Base-by-base conservation (phyloP, 2,113 vertebrate species). In the Antennarius striatus region DNA sequence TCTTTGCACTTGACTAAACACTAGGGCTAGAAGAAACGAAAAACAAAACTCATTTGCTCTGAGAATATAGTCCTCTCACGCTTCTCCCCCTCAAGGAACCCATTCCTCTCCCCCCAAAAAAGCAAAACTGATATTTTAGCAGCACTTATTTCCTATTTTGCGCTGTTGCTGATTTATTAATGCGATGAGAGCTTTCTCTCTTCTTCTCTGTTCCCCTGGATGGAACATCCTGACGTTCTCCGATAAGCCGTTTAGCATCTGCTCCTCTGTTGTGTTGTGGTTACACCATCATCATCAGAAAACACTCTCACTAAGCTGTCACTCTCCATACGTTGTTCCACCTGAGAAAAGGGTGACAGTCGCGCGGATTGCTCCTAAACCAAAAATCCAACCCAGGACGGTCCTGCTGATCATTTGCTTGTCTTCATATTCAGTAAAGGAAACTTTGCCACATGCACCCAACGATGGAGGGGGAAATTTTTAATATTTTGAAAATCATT, bases 1-100 rank as follows among this genome's bases (percentile, higher is more conserved):
- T 74, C 79, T 89, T 87, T 88, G 82, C 88, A 90, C 88, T 86
- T 65, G 82, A 74, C 76, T 76, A 70, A 87, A 71, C n/a, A 67
- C 83, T 84, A 87, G 87, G 86, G 86, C 88, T 87, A 83, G 77
- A 84, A 75, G 84, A 80, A 64, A 75, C 4, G 55, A 22, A 65
- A 56, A 48, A 61, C 22, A 46, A 52, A 47, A 59, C 45, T 52
- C 29, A 8, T 78, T 74, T 69, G 77, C 82, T 86, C 82, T 77
- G 49, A 79, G 53, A 80, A 81, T 84, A 69, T 73, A 73, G 71
- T 73, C 42, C 1, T 71, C 80, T 73, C 79, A 58, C 39, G 58
- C 83, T 68, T 87, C 63, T 73, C 53, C 65, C 52, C 65, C 80
- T 75, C 45, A 69, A 80, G 64, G 73, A 79, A 36, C 39, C 76